These are phyloP conservation scores for Hermaeophaga mercurialis DNA, from an alignment of 2,888 invertebrate genomes.

Conservation along the genomic window DNA sequence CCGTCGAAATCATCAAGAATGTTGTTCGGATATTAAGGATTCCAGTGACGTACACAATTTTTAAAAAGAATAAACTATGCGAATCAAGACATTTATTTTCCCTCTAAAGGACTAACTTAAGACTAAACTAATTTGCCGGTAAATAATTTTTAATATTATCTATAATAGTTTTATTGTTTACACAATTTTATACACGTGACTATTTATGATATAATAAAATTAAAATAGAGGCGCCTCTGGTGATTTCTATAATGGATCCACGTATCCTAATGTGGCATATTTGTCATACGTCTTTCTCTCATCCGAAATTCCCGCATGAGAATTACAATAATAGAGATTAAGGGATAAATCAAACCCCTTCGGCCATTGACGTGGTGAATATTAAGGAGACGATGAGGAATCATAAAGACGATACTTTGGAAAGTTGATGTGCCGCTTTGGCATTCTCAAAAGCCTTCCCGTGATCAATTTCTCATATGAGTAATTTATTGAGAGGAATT, in stretches of 20 bases:
- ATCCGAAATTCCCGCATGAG: constrained; percentile 41
- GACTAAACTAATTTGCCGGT: too few species aligned
- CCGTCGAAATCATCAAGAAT: constrained; percentile 51
- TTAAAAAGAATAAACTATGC: too few species aligned
- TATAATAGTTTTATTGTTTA: too few species aligned
- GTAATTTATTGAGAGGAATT: constrained; percentile 28
- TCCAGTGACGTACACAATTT: too few species aligned
- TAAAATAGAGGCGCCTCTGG: too few species aligned
- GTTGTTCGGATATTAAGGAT: constrained; percentile 50
- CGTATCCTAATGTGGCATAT: constrained; percentile 26
- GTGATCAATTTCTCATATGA: constrained; percentile 33
- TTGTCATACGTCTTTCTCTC: constrained; percentile 34
- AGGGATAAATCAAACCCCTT: constrained; percentile 46
- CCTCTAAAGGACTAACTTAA: too few species aligned
- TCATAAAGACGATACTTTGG: constrained; percentile 23
- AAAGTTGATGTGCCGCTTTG: constrained; percentile 19
- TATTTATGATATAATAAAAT: too few species aligned
- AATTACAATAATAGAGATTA: constrained; percentile 45
- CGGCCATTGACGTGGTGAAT: constrained; percentile 33
- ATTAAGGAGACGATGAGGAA: constrained; percentile 29
- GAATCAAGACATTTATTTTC: too few species aligned
- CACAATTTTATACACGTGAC: too few species aligned
- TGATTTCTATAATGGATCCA: constrained; percentile 17
- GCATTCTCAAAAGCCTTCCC: constrained; percentile 26
- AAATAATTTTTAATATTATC: too few species aligned